These are phyloP conservation scores for Rhaphigaster nebulosa DNA, from an alignment of 2,888 invertebrate genomes.

Conservation along the genomic window DNA sequence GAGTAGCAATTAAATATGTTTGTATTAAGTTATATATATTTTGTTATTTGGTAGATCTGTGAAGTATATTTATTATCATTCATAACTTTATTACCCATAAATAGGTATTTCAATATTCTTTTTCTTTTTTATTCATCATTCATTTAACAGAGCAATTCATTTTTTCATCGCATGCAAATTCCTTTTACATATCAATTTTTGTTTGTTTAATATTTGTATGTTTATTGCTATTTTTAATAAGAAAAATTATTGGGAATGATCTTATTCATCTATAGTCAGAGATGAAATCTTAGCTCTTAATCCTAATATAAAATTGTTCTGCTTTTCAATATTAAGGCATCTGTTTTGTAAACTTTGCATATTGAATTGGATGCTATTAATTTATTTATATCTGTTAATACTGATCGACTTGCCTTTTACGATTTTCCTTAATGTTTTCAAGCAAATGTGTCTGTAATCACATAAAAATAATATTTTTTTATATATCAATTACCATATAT, in stretches of 20 bases:
- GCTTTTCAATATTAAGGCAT: background rate
- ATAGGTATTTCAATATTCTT: background rate
- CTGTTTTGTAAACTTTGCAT: background rate
- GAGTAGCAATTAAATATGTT: background rate
- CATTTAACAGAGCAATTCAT: background rate
- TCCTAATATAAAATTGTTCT: background rate
- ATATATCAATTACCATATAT: background rate
- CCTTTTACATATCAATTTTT: background rate
- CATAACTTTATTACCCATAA: background rate
- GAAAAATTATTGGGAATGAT: background rate
- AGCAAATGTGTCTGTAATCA: background rate
- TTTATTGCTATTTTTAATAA: background rate
- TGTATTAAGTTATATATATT: background rate
- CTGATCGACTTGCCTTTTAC: background rate
- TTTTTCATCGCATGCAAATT: background rate
- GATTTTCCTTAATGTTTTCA: background rate
- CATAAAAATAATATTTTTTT: background rate
- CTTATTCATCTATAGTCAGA: background rate
- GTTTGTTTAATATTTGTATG: background rate
- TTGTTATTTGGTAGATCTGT: background rate
- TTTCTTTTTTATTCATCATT: background rate
- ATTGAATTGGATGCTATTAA: background rate
- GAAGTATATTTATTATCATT: background rate
- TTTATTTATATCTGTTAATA: background rate
- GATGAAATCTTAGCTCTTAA: background rate